Percentiles rank a stretch among this genome's conserved stretches.
phyloP scores from a whole-genome alignment of 2,797 vertebrate species.

The Pagetopsis macropterus region DNA sequence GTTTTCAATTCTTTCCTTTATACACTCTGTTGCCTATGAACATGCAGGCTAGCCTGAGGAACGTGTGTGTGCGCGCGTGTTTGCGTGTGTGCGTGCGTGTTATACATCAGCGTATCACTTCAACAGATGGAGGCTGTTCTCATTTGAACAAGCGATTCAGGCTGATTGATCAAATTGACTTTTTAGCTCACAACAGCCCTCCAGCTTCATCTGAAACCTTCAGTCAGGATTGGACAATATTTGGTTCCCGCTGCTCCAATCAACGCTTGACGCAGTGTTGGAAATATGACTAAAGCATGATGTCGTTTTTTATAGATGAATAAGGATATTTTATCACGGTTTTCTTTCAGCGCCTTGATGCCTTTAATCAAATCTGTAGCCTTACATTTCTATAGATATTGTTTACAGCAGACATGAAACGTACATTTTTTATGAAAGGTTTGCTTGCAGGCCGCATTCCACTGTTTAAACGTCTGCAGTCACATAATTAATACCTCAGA shows the following conservation, averaged over 20 bases:
- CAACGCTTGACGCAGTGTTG: not conserved
- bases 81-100: conserved; percentile 21
- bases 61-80: not conserved
- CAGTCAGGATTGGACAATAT: conserved; percentile 25
- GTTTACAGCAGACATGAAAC: not conserved
- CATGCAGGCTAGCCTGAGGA: conserved; percentile 51
- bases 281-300: not conserved
- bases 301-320: too few relatives aligned
- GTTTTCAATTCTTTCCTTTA: conserved; percentile 44
- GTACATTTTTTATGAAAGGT: not conserved
- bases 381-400: not conserved
- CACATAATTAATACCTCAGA: conserved; percentile 48
- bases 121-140: conserved; percentile 53
- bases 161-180: conserved; percentile 75
- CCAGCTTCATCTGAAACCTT: conserved; percentile 43
- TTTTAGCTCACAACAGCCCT: conserved; percentile 57
- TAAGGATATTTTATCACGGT: not conserved
- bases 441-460: not conserved
- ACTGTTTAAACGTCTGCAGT: conserved; percentile 13
- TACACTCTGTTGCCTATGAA: conserved; percentile 46
- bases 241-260: conserved; percentile 25
- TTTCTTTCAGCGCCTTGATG: conserved; percentile 10
- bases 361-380: not conserved
- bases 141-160: conserved; percentile 51
- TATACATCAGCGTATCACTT: conserved; percentile 33